These are phyloP conservation scores for Catharus fuscescens DNA, from an alignment of 2,113 vertebrate species.

Conservation along the genomic window DNA sequence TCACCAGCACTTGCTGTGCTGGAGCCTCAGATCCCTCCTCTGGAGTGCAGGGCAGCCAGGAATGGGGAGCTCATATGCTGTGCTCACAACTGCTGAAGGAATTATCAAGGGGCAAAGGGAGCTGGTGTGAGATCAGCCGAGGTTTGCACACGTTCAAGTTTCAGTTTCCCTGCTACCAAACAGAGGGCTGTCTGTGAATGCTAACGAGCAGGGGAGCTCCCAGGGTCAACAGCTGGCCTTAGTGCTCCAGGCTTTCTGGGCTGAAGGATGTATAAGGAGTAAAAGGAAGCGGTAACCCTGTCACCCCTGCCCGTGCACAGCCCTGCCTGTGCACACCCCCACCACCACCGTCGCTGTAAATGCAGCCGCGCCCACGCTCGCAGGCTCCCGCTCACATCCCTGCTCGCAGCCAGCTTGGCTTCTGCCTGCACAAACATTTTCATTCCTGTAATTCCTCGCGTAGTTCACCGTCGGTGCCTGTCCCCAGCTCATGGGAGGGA, in stretches of 20 bases:
- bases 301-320: neutral
- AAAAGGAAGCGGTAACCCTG: neutral
- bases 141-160: neutral
- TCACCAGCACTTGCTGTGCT: neutral
- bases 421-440: slow-evolving; percentile 57
- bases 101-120: neutral
- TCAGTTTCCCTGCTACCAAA: neutral
- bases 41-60: neutral
- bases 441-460: slow-evolving; percentile 35
- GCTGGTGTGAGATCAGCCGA: neutral
- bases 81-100: neutral
- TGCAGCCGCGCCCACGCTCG: neutral
- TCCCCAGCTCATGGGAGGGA: neutral
- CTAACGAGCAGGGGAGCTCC: neutral
- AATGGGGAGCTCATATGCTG: neutral
- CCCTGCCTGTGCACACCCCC: neutral
- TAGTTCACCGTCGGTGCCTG: neutral
- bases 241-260: neutral
- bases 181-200: neutral
- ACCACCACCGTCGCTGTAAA: neutral
- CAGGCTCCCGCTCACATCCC: neutral
- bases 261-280: neutral
- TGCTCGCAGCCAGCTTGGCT: slow-evolving; percentile 21
- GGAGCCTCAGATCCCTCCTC: neutral
- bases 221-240: neutral